Evolutionary conservation across 2,888 invertebrate genomes (phyloP).

Genomic region (Oconnorella tubifera): DNA sequence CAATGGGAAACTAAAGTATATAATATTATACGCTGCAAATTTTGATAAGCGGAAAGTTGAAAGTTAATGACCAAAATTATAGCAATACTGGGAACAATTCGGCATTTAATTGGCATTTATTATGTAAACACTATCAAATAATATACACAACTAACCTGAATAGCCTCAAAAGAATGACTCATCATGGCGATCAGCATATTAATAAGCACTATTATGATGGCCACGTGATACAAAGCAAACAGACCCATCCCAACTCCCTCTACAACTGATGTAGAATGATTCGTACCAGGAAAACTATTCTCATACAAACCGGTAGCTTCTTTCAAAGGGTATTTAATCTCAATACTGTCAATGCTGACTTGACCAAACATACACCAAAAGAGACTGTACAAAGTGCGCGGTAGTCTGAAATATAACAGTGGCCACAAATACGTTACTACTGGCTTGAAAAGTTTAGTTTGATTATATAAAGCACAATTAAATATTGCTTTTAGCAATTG

Average conservation of each 20-base stretch:
- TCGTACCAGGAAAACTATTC: constrained; percentile 17
- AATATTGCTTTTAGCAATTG: no score
- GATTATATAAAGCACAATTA: no score
- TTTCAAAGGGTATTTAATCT: constrained; percentile 34
- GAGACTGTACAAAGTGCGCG: constrained; percentile 53
- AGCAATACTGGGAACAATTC: no score
- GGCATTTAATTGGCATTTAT: neutral
- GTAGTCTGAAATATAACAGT: no score
- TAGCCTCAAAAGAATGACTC: constrained; percentile 72
- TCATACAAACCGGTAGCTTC: constrained; percentile 6
- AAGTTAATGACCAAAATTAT: no score
- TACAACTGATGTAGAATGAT: constrained; percentile 39
- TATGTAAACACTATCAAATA: neutral
- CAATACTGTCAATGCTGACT: constrained; percentile 47
- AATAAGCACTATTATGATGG: constrained; percentile 69
- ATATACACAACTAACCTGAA: constrained; percentile 52
- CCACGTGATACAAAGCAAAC: constrained; percentile 64
- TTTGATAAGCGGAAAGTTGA: no score
- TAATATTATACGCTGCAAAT: no score
- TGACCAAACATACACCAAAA: constrained; percentile 57
- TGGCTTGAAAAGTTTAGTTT: no score
- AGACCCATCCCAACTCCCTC: constrained; percentile 66
- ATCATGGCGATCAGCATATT: constrained; percentile 75
- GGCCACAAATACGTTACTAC: no score
- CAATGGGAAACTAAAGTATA: no score